Conservation (phyloP, 2,113 vertebrate genomes). For the Apus apus region DNA sequence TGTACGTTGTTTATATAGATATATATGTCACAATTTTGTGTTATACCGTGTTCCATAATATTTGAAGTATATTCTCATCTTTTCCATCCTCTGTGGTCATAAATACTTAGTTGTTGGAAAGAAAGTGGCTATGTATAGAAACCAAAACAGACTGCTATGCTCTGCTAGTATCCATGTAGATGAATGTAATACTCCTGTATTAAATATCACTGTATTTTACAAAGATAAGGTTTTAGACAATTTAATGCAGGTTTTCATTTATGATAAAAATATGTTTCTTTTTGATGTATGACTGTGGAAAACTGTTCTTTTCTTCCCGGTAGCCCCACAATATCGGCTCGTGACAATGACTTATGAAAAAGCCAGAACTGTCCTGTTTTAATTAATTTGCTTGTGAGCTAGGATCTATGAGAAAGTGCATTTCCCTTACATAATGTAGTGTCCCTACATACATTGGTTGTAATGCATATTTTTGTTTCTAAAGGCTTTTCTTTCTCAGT, state of each 20-base stretch:
- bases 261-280: not conserved
- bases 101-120: not conserved
- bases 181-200: not conserved
- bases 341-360: not conserved
- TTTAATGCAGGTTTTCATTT: not conserved
- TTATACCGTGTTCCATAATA: not conserved
- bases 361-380: not conserved
- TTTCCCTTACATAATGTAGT: not conserved
- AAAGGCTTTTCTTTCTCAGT: not conserved
- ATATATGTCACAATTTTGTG: not conserved
- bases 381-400: not conserved
- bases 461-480: not conserved
- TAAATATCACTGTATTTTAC: not conserved
- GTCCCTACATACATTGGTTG: not conserved
- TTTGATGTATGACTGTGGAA: not conserved
- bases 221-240: not conserved
- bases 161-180: not conserved
- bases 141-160: not conserved
- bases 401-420: not conserved
- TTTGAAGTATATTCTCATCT: not conserved
- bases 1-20: not conserved
- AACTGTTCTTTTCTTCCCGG: too few relatives aligned
- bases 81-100: not conserved
- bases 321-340: too few relatives aligned
- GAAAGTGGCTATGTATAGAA: not conserved